phyloP scores from a whole-genome alignment of 2,113 vertebrate genomes.

The Zapus hudsonius region DNA sequence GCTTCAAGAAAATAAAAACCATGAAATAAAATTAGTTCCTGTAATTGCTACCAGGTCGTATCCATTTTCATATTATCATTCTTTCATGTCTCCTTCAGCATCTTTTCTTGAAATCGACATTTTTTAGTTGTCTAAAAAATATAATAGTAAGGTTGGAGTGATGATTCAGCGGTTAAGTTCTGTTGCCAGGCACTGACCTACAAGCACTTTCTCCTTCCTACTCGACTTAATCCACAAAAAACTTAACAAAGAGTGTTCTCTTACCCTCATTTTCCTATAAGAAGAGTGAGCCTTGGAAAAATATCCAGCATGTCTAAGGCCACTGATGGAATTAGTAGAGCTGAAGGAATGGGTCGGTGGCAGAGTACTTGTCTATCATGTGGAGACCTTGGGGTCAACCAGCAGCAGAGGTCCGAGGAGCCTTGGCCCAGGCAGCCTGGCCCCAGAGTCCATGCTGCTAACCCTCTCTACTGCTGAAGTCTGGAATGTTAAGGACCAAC shows the following conservation, averaged over 20 bases:
- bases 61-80: not conserved
- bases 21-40: not conserved
- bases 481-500: fast-evolving
- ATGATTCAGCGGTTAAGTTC: not conserved
- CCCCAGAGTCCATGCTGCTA: fast-evolving
- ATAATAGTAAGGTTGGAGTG: too few species aligned
- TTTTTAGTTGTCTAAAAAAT: not conserved
- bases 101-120: not conserved
- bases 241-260: not conserved
- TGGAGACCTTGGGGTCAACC: too few species aligned
- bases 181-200: too few species aligned
- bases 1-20: not conserved
- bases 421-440: not conserved
- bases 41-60: not conserved
- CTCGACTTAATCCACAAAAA: not conserved
- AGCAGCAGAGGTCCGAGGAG: not conserved
- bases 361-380: too few species aligned
- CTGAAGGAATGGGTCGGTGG: too few species aligned
- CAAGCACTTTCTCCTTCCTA: not conserved
- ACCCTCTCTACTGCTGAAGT: fast-evolving
- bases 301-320: not conserved
- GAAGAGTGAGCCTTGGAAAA: not conserved
- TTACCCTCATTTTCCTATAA: not conserved
- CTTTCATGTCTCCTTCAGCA: not conserved
- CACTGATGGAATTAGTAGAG: not conserved